Evolutionary conservation across 2,888 invertebrate species (phyloP), one percentile per base, ranked within the genome.

Genomic region (Agrotis clavis): DNA sequence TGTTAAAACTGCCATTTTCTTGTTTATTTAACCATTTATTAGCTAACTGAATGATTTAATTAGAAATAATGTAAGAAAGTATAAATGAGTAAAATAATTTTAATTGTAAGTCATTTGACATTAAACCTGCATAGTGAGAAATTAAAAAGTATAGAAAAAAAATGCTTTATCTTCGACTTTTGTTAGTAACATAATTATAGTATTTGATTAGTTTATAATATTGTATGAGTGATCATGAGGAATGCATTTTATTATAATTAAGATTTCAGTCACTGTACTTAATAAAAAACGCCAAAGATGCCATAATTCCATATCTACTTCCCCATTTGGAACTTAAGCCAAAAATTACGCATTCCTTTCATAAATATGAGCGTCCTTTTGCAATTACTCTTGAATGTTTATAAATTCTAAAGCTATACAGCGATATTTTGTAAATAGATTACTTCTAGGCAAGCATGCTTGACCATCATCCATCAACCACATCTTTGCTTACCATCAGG

Each of bases 251-350:
- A 56, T 9, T 74, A 59, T 63, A 64, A 48, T 65, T 78, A 71
- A 75, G 65, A 60, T 66, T 65, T 73, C 54, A 74, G 65, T 81
- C 62, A 69, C 61, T 71, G 59, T 72, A 71, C 45, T 62, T 80
- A 66, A 60, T 74, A 60, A 30, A n/a, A 60, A 60, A 35, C 19
- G 45, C 84, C 81, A 85, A 84, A 85, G 83, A 81, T 25, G 7
- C 18, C 48, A 30, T 45, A 16, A 14, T 18, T 48, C 11, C 0
- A 1, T 35, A 50, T 50, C 5, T 61, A 51, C 2, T 47, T 19
- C 30, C 41, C n/a, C 16, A 48, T 48, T 25, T 14, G 14, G 25
- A 59, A 47, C 18, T 19, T 41, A 6, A 41, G 5, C 7, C 14
- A 59, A 45, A 74, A 47, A 56, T 6, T 11, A 25, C 5, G 1